phyloP scores from a whole-genome alignment of 2,797 vertebrate genomes.

The Chelonia mydas region DNA sequence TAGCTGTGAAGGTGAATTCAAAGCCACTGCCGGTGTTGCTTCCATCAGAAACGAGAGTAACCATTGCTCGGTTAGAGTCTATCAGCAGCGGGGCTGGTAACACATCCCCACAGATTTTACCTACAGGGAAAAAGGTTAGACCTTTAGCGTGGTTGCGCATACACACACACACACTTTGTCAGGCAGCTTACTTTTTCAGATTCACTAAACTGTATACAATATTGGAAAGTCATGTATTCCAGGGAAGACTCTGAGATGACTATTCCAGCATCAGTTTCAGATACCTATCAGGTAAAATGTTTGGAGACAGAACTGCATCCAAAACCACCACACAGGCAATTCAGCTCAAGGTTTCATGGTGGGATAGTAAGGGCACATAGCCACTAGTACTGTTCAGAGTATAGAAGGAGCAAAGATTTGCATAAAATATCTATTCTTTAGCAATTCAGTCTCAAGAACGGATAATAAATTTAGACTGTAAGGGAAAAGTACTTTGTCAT shows the following conservation, averaged over 20 bases:
- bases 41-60: slow-evolving; percentile 16
- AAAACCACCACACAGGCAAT: background rate
- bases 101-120: background rate
- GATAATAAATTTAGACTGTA: background rate
- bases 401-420: background rate
- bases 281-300: background rate
- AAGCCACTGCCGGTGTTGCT: background rate
- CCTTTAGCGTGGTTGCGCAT: background rate
- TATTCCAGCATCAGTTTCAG: background rate
- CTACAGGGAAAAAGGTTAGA: background rate
- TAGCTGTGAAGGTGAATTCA: background rate
- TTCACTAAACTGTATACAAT: background rate
- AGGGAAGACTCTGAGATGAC: background rate
- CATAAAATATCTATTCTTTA: background rate
- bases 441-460: background rate
- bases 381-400: background rate
- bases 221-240: background rate
- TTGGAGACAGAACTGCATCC: background rate
- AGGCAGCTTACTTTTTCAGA: background rate
- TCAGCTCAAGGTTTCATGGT: background rate
- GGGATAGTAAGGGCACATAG: background rate
- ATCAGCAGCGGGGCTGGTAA: background rate
- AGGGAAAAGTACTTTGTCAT: background rate
- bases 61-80: background rate
- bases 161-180: background rate